phyloP scores from a whole-genome alignment of 2,113 vertebrate species.

The Crocuta crocuta region DNA sequence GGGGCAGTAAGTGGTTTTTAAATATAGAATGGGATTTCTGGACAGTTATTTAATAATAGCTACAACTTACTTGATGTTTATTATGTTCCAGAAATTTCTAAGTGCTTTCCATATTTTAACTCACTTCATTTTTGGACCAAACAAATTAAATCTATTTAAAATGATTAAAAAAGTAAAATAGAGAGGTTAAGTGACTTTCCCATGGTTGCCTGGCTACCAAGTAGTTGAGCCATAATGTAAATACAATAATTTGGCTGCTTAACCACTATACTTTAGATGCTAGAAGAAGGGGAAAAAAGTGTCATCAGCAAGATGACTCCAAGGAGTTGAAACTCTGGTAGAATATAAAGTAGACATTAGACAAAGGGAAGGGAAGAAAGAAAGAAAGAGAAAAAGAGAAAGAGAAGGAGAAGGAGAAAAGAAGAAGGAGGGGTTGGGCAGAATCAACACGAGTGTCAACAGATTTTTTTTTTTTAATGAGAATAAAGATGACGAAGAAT shows the following conservation, averaged over 20 bases:
- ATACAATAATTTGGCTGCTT: neutral
- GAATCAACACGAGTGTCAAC: neutral
- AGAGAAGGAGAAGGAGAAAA: no score
- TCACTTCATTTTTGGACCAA: neutral
- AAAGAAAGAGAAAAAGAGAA: neutral
- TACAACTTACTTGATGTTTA: neutral
- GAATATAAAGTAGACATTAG: neutral
- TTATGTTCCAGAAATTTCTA: neutral
- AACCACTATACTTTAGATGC: neutral
- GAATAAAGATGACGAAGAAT: neutral
- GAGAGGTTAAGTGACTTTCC: neutral
- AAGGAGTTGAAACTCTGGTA: neutral
- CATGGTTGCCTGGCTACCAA: neutral
- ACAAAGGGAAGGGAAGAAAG: neutral
- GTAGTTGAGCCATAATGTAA: neutral
- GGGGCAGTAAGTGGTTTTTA: neutral
- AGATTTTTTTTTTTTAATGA: neutral
- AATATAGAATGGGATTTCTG: slow-evolving; percentile 7
- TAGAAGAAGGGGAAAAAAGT: neutral
- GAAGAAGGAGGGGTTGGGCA: no score
- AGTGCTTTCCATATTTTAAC: slow-evolving; percentile 16
- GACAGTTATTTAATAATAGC: neutral
- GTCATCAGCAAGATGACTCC: neutral
- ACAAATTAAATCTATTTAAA: neutral
- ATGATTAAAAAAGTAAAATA: neutral